These are phyloP conservation scores for Arothron firmamentum DNA, from an alignment of 2,113 vertebrate species.

Conservation along the genomic window DNA sequence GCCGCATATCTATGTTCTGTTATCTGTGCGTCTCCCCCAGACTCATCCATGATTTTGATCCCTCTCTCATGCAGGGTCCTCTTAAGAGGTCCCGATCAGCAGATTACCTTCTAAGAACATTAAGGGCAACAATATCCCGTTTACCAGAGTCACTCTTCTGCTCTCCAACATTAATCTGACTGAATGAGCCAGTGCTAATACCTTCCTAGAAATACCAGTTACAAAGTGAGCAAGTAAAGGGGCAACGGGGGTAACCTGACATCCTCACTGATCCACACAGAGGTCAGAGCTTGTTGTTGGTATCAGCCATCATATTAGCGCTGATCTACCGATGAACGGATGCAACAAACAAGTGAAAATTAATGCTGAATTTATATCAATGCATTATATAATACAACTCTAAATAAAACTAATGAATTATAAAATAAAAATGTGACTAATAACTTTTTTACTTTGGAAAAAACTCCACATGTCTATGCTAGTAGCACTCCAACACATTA, in stretches of 20 bases:
- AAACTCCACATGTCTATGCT: no score
- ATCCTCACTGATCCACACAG: conserved; percentile 9
- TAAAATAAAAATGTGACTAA: no score
- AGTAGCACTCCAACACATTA: no score
- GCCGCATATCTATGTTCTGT: not conserved
- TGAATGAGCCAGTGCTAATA: conserved; percentile 31
- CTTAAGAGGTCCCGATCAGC: conserved; percentile 25
- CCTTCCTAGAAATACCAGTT: conserved; percentile 30
- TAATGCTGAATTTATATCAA: no score
- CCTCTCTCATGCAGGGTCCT: conserved; percentile 1
- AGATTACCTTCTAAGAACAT: conserved; percentile 47
- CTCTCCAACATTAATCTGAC: conserved; percentile 34
- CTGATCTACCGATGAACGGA: no score
- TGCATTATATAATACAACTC: no score
- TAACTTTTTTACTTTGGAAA: no score
- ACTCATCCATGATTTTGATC: conserved; percentile 20
- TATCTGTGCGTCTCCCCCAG: conserved; percentile 5
- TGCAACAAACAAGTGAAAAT: no score
- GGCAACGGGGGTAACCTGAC: conserved; percentile 18
- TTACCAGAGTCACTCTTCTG: conserved; percentile 13
- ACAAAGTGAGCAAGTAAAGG: conserved; percentile 25
- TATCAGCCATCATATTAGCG: no score
- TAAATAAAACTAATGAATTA: no score
- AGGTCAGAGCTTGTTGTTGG: conserved; percentile 10
- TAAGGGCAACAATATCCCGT: conserved; percentile 26